Percentiles rank a stretch among this genome's conserved stretches.
Evolutionary conservation across 2,888 invertebrate genomes (phyloP).

Genomic region (Temnothorax rugatulus): DNA sequence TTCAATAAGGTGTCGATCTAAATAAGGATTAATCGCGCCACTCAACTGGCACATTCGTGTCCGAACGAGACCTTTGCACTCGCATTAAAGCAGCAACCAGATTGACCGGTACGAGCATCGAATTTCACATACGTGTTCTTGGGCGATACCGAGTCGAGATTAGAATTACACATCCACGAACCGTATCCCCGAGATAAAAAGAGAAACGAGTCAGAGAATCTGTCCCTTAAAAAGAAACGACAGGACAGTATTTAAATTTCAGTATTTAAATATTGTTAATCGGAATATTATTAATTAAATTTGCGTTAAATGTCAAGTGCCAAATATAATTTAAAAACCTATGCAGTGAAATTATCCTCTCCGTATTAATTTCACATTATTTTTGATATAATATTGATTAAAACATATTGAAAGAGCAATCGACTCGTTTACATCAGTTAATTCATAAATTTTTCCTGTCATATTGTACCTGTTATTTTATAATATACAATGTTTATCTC

Average conservation of each 20-base stretch:
- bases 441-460: not conserved
- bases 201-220: not conserved
- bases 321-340: not conserved
- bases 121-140: constrained; percentile 22
- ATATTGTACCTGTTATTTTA: not conserved
- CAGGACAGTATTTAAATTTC: not conserved
- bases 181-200: not conserved
- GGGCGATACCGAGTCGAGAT: constrained; percentile 6
- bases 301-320: not conserved
- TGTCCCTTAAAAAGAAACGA: not conserved
- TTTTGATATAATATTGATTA: not conserved
- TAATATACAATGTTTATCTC: not conserved
- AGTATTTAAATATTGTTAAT: not conserved
- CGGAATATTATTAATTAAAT: not conserved
- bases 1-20: constrained; percentile 61
- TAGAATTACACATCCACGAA: not conserved
- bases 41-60: constrained; percentile 34
- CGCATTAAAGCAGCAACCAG: constrained; percentile 27
- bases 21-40: constrained; percentile 68
- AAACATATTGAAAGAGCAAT: not conserved
- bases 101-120: constrained; percentile 10
- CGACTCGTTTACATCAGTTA: not conserved
- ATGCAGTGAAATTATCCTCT: not conserved
- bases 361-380: not conserved
- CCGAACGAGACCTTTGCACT: constrained; percentile 50